Evolutionary conservation across 2,888 invertebrate species (phyloP), one percentile per base, ranked within the genome.

Genomic region (Lissocephala sabroskyi): DNA sequence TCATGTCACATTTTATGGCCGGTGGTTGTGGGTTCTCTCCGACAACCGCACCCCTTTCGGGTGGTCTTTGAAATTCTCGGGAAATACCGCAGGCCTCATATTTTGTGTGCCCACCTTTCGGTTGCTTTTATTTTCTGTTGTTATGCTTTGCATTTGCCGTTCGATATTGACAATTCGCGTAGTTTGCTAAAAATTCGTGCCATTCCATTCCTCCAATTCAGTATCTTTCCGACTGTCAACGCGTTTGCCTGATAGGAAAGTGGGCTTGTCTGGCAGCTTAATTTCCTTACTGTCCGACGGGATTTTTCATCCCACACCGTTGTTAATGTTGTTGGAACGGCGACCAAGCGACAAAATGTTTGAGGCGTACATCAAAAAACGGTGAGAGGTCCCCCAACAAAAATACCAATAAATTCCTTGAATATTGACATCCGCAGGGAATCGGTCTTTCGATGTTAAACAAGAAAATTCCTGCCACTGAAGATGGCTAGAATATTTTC

Each of bases 361-460:
- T 58, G 74, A 79, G 52, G 79, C 78, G 76, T 73, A 78, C 55
- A 67, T 74, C 62, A 73, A 62, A 70, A 79, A 79, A 73, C 79
- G 80, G 79, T 80, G 62, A 60, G 39, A 65, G n/a, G n/a, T n/a
- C n/a, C n/a, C n/a, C n/a, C n/a, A n/a, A n/a, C n/a, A n/a, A n/a
- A n/a, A 65, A 43, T 49, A 26, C 3, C 45, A 52, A 52, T 47
- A 11, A 39, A 41, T 42, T 6, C 30, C 18, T n/a, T n/a, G n/a
- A n/a, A n/a, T 13, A 33, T 18, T 11, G 18, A 17, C 30, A 32
- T n/a, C n/a, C n/a, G n/a, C n/a, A n/a, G n/a, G n/a, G n/a, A n/a
- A n/a, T n/a, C n/a, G n/a, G n/a, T n/a, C n/a, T n/a, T n/a, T n/a
- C n/a, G n/a, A n/a, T n/a, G n/a, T n/a, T n/a, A n/a, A n/a, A n/a